Base-by-base conservation (phyloP, 2,797 vertebrate species). In the Kryptopterus vitreolus region DNA sequence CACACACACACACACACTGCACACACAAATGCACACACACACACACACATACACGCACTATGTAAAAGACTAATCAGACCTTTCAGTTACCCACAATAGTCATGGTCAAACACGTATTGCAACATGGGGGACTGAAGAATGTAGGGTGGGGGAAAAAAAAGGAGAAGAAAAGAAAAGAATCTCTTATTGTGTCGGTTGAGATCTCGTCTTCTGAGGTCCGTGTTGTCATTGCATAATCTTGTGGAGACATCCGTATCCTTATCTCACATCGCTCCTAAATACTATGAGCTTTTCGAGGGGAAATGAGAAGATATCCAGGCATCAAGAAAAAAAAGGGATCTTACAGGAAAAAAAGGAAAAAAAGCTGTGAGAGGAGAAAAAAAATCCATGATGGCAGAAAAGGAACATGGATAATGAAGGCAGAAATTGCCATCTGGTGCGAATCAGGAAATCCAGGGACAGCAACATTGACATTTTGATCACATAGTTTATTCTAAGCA, bases 1-100 rank as follows among this genome's bases (percentile, higher is more conserved):
- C 70, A 76, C 18, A 85, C n/a, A 83, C 65, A 85, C n/a, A 76
- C 66, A 82, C 22, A 35, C 70, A 84, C 43, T n/a, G 70, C 43
- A 78, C 63, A 43, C 38, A 81, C 31, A 22, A 69, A 81, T 68
- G 69, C 69, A 78, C 33, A 78, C 18, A 74, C 73, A 74, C 26
- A 76, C 43, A 84, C 72, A 84, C 61, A 83, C 55, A 79, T 38
- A 68, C 43, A 69, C 22, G 31, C 66, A 52, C 77, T 53, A 59
- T 57, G 48, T 77, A 82, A 79, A 78, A 68, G 52, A 75, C 18
- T 59, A 78, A 78, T 50, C 10, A n/a, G 73, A 38, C 76, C 35
- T n/a, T 65, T 38, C 13, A 71, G 55, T 76, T 57, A 76, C 43
- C 70, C 7, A 8, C 12, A 76, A 33, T 73, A 53, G 24, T 48